These are phyloP conservation scores for Mechanitis messenoides DNA, from an alignment of 2,888 invertebrate species.

Conservation along the genomic window DNA sequence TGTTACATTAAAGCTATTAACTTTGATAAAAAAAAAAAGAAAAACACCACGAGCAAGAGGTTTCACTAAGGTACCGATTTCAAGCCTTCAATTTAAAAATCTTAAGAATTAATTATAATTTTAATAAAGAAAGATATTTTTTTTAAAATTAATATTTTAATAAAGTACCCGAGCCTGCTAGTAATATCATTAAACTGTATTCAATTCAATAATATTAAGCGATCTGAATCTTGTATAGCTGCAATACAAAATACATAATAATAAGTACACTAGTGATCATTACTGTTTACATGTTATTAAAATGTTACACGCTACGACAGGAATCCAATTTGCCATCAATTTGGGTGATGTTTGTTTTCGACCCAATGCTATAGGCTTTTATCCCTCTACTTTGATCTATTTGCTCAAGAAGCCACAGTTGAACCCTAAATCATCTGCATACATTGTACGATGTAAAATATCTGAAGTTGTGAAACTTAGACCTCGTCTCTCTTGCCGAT, in stretches of 20 bases:
- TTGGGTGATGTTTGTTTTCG: conserved; percentile 16
- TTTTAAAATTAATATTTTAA: neutral
- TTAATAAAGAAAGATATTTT: neutral
- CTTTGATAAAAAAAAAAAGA: neutral
- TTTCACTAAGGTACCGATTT: neutral
- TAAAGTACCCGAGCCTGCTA: neutral
- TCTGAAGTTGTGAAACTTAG: neutral
- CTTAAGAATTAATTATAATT: neutral
- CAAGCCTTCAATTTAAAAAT: conserved; percentile 1
- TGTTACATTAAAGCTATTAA: conserved; percentile 1
- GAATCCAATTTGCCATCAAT: conserved; percentile 19
- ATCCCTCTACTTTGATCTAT: conserved; percentile 15
- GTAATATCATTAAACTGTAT: neutral
- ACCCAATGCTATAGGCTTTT: conserved; percentile 6
- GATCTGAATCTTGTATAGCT: neutral
- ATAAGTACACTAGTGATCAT: neutral
- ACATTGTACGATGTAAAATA: conserved; percentile 4
- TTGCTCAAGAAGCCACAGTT: conserved; percentile 16
- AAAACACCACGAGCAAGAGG: conserved; percentile 2
- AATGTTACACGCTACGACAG: conserved; percentile 9
- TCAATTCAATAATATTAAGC: neutral
- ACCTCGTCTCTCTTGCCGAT: neutral
- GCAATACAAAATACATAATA: neutral
- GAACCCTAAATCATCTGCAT: conserved; percentile 14
- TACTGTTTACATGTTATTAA: neutral